Evolutionary conservation across 2,888 invertebrate genomes (phyloP), one percentile per base, ranked within the genome.

Genomic region (Erebia aethiops): DNA sequence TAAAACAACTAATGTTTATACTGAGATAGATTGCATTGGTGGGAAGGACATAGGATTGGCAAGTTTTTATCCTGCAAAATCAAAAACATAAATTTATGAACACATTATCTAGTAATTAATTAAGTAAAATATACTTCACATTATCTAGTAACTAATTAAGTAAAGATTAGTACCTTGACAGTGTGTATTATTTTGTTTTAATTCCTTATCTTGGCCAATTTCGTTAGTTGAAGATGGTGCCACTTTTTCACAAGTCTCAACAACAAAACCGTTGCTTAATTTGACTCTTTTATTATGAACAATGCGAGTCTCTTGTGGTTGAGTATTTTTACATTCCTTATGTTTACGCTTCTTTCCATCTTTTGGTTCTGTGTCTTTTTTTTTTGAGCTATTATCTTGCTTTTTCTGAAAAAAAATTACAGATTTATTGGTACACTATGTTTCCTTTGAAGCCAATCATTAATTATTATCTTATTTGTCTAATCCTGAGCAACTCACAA

Each of bases 251-350:
- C 87, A 88, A 18, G 83, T 70, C 82, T 92, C 91, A 8, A 92
- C 92, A 43, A 84, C 73, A 80, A 91, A 92, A 9, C 93, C 93
- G 73, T 91, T 91, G 21, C 79, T 80, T 43, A 87, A 71, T 84
- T 82, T 86, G 2, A 82, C 74, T 79, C 84, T 88, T 77, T 89
- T 88, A 52, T 74, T 81, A 65, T 83, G 82, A 52, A 78, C 81
- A 78, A 76, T 79, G 78, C 76, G 78, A 77, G 80, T 79, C 80
- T 76, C 70, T 73, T 75, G 74, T 78, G 73, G 54, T n/a, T n/a
- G n/a, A n/a, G n/a, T n/a, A 61, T 71, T 52, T 60, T 46, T 78
- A 71, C 78, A 73, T 13, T 66, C 69, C 75, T 41, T 57, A 26
- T 46, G 43, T 61, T 67, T 67, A 11, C 60, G 60, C n/a, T 60